phyloP scores from a whole-genome alignment of 2,113 vertebrate species.

The Microtus ochrogaster region DNA sequence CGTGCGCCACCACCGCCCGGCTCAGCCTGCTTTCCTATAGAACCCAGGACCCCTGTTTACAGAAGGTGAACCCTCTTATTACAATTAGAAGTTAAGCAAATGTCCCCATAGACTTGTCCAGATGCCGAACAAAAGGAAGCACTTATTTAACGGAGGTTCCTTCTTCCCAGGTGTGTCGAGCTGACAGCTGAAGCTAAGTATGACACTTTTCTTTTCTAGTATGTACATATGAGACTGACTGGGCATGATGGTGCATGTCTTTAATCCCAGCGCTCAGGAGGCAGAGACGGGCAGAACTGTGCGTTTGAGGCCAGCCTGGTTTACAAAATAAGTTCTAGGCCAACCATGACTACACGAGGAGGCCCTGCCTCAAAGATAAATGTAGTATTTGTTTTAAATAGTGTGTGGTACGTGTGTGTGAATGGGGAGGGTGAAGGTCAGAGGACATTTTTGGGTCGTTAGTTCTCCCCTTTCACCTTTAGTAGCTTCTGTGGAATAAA shows the following conservation, averaged over 20 bases:
- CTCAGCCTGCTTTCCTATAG: background rate
- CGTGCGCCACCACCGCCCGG: fast-evolving
- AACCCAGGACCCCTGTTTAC: background rate
- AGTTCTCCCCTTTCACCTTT: background rate
- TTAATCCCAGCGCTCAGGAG: background rate
- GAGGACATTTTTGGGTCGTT: background rate
- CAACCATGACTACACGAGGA: background rate
- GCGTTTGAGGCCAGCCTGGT: background rate
- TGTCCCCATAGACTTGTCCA: no score
- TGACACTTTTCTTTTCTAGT: background rate
- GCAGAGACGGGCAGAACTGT: background rate
- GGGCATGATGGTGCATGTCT: background rate
- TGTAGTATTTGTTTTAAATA: background rate
- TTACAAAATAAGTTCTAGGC: background rate
- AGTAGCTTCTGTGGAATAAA: background rate
- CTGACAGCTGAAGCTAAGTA: background rate
- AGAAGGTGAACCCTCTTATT: background rate
- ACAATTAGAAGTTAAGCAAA: background rate
- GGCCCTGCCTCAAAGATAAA: background rate
- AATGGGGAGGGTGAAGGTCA: background rate
- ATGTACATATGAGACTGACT: background rate
- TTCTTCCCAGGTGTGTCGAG: background rate
- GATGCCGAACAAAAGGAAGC: background rate
- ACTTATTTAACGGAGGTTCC: background rate
- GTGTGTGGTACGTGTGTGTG: background rate